A percentile compares a stretch with the other conserved stretches of the same genome.
phyloP scores from a whole-genome alignment of 2,113 vertebrate species.

The Varanus salvator region DNA sequence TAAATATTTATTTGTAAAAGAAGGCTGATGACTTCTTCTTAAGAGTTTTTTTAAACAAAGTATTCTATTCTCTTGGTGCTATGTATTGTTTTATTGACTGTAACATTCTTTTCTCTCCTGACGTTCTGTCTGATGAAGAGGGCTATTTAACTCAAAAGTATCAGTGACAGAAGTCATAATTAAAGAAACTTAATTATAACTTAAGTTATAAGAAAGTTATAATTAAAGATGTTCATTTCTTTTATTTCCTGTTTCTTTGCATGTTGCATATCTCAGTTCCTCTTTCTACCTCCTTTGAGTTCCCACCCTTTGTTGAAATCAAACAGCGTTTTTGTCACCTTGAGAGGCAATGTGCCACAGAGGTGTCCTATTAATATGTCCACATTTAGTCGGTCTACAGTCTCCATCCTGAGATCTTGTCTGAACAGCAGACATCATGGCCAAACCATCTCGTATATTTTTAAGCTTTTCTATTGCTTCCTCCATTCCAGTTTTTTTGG shows the following conservation, averaged over 20 bases:
- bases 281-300: neutral
- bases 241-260: neutral
- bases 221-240: neutral
- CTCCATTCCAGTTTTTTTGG: too few species aligned
- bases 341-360: neutral
- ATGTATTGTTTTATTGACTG: neutral
- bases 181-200: neutral
- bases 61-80: neutral
- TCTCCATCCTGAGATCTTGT: neutral
- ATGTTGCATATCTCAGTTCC: conserved; percentile 9
- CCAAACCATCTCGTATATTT: too few species aligned
- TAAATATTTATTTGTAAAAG: neutral
- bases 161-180: neutral
- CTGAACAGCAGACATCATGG: too few species aligned
- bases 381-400: neutral
- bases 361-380: neutral
- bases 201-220: too few species aligned
- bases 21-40: too few species aligned
- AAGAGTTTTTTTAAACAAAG: too few species aligned
- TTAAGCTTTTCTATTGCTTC: too few species aligned
- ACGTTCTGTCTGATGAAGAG: neutral
- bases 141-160: neutral
- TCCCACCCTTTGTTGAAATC: neutral
- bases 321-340: neutral
- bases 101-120: neutral